Evolutionary conservation across 2,888 invertebrate genomes (phyloP), one percentile per base, ranked within the genome.

Genomic region (Acanthosepion lycidas): DNA sequence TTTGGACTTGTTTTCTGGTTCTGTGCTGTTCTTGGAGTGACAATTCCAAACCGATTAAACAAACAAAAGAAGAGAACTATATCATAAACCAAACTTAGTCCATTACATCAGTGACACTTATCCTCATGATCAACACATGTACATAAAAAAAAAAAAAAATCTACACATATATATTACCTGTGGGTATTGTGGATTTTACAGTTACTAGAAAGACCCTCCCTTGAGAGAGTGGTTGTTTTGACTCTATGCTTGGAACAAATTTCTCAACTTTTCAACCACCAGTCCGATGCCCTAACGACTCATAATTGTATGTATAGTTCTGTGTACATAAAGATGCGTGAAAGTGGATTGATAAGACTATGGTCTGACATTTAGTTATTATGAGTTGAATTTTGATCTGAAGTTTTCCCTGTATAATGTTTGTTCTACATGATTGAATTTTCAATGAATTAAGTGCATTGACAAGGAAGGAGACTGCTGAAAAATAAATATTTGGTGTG

Each of bases 1-100:
- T 96, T 97, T 94, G 96, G 96, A 42, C 42, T 96, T 5, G 94
- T 96, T 0, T 95, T 96, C 93, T 96, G 96, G 95, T 26, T 95
- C 0, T 95, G 95, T 2, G 95, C 95, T 2, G 53, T 97, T 23
- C 94, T 96, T 94, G 96, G 96, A 92, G 95, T 96, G 28, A 95
- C 96, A 48, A 94, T 96, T n/a, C 96, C 96, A 12, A 95, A 95
- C 26, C 95, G 95, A 15, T 95, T 97, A 6, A 96, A 97, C 95
- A 96, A 95, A 95, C 97, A 97, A 95, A 96, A 96, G 92, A 97
- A 96, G 92, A 26, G 53, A 8, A 5, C 64, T 23, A 91, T n/a
- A 78, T 15, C 33, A 78, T 78, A n/a, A 78, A 33, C n/a, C 3
- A 18, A 33, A 33, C 33, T 12, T 23, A 93, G 23, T 15, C 49